Evolutionary conservation across 2,797 vertebrate species (phyloP).

Genomic region (Pseudochaenichthys georgianus): DNA sequence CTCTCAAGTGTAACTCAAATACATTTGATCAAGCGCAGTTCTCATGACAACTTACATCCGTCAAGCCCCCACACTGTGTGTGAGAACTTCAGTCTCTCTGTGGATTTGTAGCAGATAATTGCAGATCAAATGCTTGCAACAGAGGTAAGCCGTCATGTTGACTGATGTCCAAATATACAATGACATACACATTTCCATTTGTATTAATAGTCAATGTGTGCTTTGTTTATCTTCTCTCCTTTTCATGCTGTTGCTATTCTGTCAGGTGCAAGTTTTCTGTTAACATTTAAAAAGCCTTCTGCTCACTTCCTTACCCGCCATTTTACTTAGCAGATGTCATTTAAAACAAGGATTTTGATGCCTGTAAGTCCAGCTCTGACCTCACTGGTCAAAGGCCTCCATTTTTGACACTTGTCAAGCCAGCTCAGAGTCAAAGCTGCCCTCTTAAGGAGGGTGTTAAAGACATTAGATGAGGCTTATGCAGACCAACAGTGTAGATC

Average conservation of each 20-base stretch:
- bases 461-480: constrained; percentile 61
- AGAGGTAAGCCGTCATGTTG: constrained; percentile 8
- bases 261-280: constrained; percentile 6
- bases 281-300: constrained; percentile 10
- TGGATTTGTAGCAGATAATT: constrained; percentile 43
- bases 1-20: constrained; percentile 39
- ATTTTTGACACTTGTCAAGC: constrained; percentile 65
- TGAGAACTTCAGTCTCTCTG: constrained; percentile 8
- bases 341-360: constrained; percentile 38
- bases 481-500: constrained; percentile 28
- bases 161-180: constrained; percentile 22
- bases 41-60: constrained; percentile 34
- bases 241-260: not conserved
- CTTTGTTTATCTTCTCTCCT: not conserved
- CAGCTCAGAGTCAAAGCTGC: constrained; percentile 70
- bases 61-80: constrained; percentile 6
- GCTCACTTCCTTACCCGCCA: not conserved
- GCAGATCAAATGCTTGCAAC: constrained; percentile 22
- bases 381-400: constrained; percentile 43
- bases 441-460: constrained; percentile 64
- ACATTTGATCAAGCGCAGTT: constrained; percentile 50
- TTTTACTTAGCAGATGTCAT: constrained; percentile 4
- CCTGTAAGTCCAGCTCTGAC: constrained; percentile 40
- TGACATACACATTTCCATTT: constrained; percentile 7
- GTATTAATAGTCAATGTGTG: constrained; percentile 9